Evolutionary conservation across 2,797 vertebrate species (phyloP).

Genomic region (Xerus rutilus): DNA sequence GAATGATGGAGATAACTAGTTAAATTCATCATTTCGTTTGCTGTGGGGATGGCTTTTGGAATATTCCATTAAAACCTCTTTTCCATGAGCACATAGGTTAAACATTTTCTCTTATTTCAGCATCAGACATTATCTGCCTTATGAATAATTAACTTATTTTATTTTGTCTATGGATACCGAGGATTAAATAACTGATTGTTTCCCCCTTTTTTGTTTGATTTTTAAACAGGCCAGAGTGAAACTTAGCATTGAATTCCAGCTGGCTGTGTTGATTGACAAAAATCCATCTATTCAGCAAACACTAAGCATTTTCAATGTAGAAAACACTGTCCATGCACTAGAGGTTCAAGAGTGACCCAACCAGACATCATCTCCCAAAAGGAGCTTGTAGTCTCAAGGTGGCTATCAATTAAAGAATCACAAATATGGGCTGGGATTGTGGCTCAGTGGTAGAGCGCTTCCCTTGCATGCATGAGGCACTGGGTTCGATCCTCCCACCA

Average conservation of each 20-base stretch:
- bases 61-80: conserved; percentile 12
- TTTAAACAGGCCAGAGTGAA: conserved; percentile 54
- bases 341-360: background rate
- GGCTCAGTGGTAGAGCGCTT: no score
- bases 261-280: conserved; percentile 46
- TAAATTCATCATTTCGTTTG: conserved; percentile 27
- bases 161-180: conserved; percentile 57
- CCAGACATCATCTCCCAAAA: background rate
- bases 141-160: conserved; percentile 45
- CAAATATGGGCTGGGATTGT: background rate
- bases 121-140: conserved; percentile 30
- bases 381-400: background rate
- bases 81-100: background rate
- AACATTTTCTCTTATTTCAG: conserved; percentile 50
- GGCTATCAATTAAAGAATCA: background rate
- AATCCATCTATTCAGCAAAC: conserved; percentile 47
- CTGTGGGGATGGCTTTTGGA: background rate
- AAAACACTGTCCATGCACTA: background rate
- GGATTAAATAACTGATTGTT: conserved; percentile 43
- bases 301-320: background rate
- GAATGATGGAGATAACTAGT: background rate
- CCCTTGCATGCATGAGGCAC: no score
- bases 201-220: conserved; percentile 11
- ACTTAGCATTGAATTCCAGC: conserved; percentile 59
- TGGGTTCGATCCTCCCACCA: no score